Conservation (phyloP, 2,113 vertebrate species). For the Erinaceus europaeus region DNA sequence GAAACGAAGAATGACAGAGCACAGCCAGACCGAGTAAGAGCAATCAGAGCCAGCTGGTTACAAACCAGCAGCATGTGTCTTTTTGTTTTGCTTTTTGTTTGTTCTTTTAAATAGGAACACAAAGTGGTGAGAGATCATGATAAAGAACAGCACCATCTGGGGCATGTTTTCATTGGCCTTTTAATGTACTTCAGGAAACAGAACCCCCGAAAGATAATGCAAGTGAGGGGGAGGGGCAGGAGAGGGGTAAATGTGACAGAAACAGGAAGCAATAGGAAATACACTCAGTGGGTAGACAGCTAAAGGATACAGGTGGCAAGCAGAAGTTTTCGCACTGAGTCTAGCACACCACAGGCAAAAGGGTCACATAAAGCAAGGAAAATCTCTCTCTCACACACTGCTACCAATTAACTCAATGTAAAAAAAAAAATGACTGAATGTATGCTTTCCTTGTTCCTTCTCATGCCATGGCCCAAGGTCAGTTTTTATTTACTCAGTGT, state of each 20-base stretch:
- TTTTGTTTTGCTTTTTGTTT: constrained; percentile 67
- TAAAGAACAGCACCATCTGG: constrained; percentile 58
- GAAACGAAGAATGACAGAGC: constrained; percentile 4
- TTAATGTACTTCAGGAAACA: constrained; percentile 58
- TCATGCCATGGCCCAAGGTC: not conserved
- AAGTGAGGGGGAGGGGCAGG: not conserved
- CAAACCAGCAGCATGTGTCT: constrained; percentile 44
- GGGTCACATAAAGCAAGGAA: constrained; percentile 36
- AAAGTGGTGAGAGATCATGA: constrained; percentile 36
- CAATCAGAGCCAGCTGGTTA: constrained; percentile 52
- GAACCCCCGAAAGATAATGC: constrained; percentile 44
- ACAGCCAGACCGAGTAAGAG: not conserved
- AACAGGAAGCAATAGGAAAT: constrained; percentile 54
- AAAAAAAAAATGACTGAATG: not conserved
- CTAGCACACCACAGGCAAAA: not conserved
- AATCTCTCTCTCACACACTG: not conserved
- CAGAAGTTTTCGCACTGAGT: not conserved
- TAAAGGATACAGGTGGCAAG: constrained; percentile 19
- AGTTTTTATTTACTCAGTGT: constrained; percentile 34
- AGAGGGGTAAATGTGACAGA: constrained; percentile 7
- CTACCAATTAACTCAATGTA: not conserved
- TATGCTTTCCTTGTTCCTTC: not conserved
- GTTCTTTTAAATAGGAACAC: constrained; percentile 63
- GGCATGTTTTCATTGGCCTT: constrained; percentile 57
- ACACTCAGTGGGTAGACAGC: not conserved